These are phyloP conservation scores for Trileptium ribeirensis DNA, from an alignment of 2,888 invertebrate species.

Conservation along the genomic window DNA sequence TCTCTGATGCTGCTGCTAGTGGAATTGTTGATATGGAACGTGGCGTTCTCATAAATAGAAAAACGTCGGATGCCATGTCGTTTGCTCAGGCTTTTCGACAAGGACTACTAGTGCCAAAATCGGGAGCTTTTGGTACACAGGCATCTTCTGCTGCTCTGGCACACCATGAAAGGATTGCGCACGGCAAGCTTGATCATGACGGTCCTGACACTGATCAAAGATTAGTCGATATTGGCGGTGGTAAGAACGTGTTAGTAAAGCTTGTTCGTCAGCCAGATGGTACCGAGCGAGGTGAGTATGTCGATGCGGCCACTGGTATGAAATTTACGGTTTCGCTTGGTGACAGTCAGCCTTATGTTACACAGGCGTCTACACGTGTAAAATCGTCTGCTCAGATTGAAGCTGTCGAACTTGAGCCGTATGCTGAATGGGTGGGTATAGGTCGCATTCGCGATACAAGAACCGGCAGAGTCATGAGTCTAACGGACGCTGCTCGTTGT, in stretches of 20 bases:
- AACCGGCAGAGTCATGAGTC: conserved; percentile 44
- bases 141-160: not conserved
- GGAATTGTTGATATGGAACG: conserved; percentile 42
- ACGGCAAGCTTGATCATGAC: not conserved
- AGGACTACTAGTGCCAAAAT: conserved; percentile 31
- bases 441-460: conserved; percentile 47
- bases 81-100: conserved; percentile 40
- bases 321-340: conserved; percentile 51
- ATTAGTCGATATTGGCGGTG: conserved; percentile 49
- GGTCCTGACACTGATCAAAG: conserved; percentile 37
- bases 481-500: conserved; percentile 50
- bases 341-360: conserved; percentile 48
- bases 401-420: conserved; percentile 48
- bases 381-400: conserved; percentile 49
- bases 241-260: conserved; percentile 49
- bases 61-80: conserved; percentile 46
- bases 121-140: conserved; percentile 21
- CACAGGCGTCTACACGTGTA: conserved; percentile 50
- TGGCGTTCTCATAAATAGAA: conserved; percentile 52
- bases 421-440: conserved; percentile 51
- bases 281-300: conserved; percentile 49
- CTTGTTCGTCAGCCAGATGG: conserved; percentile 47
- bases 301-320: conserved; percentile 48
- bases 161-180: not conserved
- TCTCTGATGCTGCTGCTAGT: conserved; percentile 46